Percentiles rank a stretch among this genome's conserved stretches.
Evolutionary conservation across 2,113 vertebrate genomes (phyloP).

Genomic region (Tupaia chinensis): DNA sequence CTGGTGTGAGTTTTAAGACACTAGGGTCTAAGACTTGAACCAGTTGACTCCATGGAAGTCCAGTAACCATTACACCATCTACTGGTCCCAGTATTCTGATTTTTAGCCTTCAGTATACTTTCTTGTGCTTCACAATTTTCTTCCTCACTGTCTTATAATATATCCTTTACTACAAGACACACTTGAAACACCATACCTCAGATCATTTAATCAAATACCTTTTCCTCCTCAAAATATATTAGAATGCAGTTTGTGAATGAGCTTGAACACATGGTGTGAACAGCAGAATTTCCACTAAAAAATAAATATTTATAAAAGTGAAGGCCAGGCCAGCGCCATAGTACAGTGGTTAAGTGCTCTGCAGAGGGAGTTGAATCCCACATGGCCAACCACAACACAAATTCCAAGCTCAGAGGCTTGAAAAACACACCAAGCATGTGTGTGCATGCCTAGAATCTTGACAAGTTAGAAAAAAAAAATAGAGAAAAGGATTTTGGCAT

Average conservation of each 20-base stretch:
- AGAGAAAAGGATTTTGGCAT: too few species aligned
- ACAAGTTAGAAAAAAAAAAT: too few species aligned
- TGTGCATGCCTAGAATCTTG: too few species aligned
- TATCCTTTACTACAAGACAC: not conserved
- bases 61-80: too few species aligned
- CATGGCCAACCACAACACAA: too few species aligned
- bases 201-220: not conserved
- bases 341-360: too few species aligned
- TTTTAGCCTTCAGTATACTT: not conserved
- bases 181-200: not conserved
- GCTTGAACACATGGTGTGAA: not conserved
- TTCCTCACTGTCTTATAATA: not conserved
- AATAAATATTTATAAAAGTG: not conserved
- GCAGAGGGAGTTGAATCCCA: too few species aligned
- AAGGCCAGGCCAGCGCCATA: not conserved
- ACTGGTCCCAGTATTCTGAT: not conserved
- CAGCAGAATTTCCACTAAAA: not conserved
- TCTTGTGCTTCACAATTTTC: not conserved
- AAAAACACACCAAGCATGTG: too few species aligned
- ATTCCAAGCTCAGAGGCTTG: too few species aligned
- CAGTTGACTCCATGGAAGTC: too few species aligned
- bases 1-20: too few species aligned
- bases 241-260: not conserved
- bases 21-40: too few species aligned
- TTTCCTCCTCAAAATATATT: not conserved